Evolutionary conservation across 1,140 invertebrate genomes (phyloP).

Genomic region (Drosophila parvula): DNA sequence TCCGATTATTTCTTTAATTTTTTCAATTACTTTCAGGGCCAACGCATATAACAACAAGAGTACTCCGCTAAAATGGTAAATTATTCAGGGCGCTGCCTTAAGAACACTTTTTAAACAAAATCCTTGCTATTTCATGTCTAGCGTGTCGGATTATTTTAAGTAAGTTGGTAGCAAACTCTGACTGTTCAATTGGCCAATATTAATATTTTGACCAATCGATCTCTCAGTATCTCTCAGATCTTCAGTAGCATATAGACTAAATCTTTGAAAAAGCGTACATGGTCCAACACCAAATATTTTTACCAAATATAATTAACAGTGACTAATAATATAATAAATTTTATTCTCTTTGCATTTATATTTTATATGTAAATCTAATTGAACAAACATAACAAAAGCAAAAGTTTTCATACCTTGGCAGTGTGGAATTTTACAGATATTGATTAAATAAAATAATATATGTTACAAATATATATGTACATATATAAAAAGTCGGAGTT

Average conservation of each 20-base stretch:
- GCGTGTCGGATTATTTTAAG: constrained; percentile 84
- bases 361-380: no score
- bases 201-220: constrained; percentile 11
- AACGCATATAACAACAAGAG: constrained; percentile 73
- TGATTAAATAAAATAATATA: no score
- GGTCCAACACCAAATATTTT: constrained; percentile 25
- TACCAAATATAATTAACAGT: constrained; percentile 15
- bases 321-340: constrained; percentile 16
- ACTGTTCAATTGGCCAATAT: background rate
- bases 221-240: constrained; percentile 3
- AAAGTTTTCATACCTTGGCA: no score
- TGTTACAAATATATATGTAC: no score
- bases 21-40: constrained; percentile 57
- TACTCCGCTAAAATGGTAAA: constrained; percentile 83
- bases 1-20: background rate
- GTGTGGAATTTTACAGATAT: no score
- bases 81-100: background rate
- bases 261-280: background rate
- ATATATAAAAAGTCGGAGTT: no score
- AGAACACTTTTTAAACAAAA: constrained; percentile 23
- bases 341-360: constrained; percentile 3
- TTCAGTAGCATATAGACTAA: background rate
- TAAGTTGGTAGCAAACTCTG: constrained; percentile 41
- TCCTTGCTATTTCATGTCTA: constrained; percentile 68
- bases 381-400: no score